Percentiles rank a stretch among this genome's conserved stretches.
phyloP scores from a whole-genome alignment of 1,140 invertebrate genomes.

The Atta colombica region DNA sequence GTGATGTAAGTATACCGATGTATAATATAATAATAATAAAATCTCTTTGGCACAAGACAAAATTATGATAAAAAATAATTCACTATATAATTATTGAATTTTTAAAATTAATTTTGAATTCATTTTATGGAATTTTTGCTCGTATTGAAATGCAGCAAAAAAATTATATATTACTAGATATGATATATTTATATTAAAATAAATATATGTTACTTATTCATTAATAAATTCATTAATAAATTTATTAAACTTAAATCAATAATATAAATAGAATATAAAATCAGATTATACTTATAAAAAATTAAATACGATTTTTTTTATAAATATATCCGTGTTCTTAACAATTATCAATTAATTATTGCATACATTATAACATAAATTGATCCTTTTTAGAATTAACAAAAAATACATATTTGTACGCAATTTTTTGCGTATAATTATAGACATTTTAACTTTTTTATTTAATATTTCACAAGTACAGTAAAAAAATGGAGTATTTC shows the following conservation, averaged over 20 bases:
- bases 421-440: background rate
- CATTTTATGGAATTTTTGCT: background rate
- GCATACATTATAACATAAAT: constrained; percentile 1
- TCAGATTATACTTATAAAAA: background rate
- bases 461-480: background rate
- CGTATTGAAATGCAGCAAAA: background rate
- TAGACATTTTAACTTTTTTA: background rate
- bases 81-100: background rate
- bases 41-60: background rate
- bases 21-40: constrained; percentile 24
- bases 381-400: background rate
- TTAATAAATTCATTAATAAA: background rate
- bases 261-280: background rate
- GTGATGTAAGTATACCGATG: constrained; percentile 44
- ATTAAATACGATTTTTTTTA: background rate
- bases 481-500: background rate
- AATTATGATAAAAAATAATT: constrained; percentile 16
- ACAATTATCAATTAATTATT: background rate
- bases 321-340: background rate
- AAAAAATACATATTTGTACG: background rate
- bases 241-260: background rate
- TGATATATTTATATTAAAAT: background rate
- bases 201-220: background rate
- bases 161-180: background rate
- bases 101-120: constrained; percentile 28